Evolutionary conservation across 2,113 vertebrate species (phyloP).

Genomic region (Hippocampus mohnikei): DNA sequence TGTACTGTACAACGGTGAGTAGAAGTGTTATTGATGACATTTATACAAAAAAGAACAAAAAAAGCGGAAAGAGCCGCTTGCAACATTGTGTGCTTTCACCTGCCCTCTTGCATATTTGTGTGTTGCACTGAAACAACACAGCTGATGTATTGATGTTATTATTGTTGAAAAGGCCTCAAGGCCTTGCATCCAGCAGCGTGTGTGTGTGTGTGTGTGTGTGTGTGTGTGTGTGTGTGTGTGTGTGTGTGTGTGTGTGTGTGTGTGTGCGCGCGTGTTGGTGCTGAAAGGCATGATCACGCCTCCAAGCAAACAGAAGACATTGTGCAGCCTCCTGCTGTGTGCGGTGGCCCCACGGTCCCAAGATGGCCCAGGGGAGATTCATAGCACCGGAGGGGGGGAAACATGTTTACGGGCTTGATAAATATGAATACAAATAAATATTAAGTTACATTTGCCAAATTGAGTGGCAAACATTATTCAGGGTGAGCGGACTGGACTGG

Average conservation of each 20-base stretch:
- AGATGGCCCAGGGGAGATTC: conserved; percentile 74
- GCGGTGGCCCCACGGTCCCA: conserved; percentile 77
- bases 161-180: conserved; percentile 56
- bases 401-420: conserved; percentile 82
- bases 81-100: conserved; percentile 23
- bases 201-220: background rate
- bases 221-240: conserved; percentile 22
- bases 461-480: conserved; percentile 75
- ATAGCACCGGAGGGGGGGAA: conserved; percentile 79
- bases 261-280: background rate
- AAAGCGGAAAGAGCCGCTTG: background rate
- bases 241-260: conserved; percentile 25
- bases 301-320: conserved; percentile 56
- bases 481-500: conserved; percentile 31
- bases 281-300: conserved; percentile 37
- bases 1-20: background rate
- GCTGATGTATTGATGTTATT: conserved; percentile 68
- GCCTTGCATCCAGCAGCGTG: conserved; percentile 25
- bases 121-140: conserved; percentile 36
- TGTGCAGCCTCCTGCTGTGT: conserved; percentile 45
- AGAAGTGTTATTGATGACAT: background rate
- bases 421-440: conserved; percentile 96
- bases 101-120: conserved; percentile 48
- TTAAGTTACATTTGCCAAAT: conserved; percentile 78
- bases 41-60: background rate